Evolutionary conservation across 2,113 vertebrate genomes (phyloP), one percentile per base, ranked within the genome.

Genomic region (Caloenas nicobarica): DNA sequence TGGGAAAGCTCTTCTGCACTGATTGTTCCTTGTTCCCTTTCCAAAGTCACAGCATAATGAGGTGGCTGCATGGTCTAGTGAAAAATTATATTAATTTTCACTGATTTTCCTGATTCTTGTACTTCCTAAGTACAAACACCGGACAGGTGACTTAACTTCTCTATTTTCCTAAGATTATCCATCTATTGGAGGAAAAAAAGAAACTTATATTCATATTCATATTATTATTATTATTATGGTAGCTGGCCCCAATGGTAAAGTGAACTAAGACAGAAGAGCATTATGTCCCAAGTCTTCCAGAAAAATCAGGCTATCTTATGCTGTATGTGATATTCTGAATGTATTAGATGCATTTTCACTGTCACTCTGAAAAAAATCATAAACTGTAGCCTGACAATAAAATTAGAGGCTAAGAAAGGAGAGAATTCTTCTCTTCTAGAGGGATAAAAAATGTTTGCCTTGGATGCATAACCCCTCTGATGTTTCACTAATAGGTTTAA

Each of bases 401-500:
- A 94, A 87, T 66, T 42, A 72, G 50, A 79, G 26, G 42, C 54
- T 93, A 65, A 69, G 42, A 91, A 88, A 85, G 33, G 61, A 81
- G 19, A 33, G 51, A 91, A 91, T 69, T 87, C 81, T 89, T 84
- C 38, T 38, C 19, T 88, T 81, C 44, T 38, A 42, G 19, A 70
- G 42, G 84, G 53, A 74, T 71, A 64, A 83, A 58, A 51, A 89
- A 81, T 88, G 57, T 91, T 90, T 95, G 26, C 46, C 42, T 82
- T 84, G 81, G 74, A 77, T 80, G 34, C 8, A 1, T 80, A 88
- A 81, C 10, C 19, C 26, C 36, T 88, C 80, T 69, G 90, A 94
- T 91, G 40, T 94, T 91, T 89, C 70, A 36, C 46, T 85, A 58
- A n/a, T 12, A 92, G 46, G 57, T 91, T 91, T 91, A 92, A 97